Evolutionary conservation across 1,140 invertebrate species (phyloP).

Genomic region (Mamestra configurata): DNA sequence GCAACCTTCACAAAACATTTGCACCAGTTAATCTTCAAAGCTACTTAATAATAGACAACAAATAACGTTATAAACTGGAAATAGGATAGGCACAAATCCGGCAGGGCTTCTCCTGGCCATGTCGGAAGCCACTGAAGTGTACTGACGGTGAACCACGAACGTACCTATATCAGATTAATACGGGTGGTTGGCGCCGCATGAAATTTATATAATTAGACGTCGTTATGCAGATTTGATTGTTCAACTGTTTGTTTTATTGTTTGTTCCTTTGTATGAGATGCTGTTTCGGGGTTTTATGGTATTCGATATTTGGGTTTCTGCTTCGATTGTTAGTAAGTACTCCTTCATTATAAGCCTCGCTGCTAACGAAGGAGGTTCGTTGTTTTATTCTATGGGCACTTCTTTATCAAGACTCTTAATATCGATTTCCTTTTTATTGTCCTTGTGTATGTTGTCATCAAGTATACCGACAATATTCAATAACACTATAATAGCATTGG

Average conservation of each 20-base stretch:
- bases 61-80: conserved; percentile 55
- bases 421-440: not conserved
- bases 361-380: not conserved
- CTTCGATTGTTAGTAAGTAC: too few relatives aligned
- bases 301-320: not conserved
- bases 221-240: conserved; percentile 21
- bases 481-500: not conserved
- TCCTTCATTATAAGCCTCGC: not conserved
- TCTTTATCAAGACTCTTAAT: not conserved
- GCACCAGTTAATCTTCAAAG: conserved; percentile 30
- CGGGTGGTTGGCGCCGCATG: conserved; percentile 1
- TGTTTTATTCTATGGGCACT: not conserved
- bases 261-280: not conserved
- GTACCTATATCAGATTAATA: conserved; percentile 71
- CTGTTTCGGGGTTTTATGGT: not conserved
- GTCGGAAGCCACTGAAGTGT: conserved; percentile 69
- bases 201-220: conserved; percentile 13
- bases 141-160: conserved; percentile 52
- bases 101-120: conserved; percentile 67
- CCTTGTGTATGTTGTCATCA: not conserved
- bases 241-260: conserved; percentile 17
- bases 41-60: conserved; percentile 51
- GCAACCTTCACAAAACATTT: conserved; percentile 35
- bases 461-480: not conserved
- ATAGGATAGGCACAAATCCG: conserved; percentile 68